phyloP scores from a whole-genome alignment of 1,140 invertebrate species.

The Drosophila eugracilis region DNA sequence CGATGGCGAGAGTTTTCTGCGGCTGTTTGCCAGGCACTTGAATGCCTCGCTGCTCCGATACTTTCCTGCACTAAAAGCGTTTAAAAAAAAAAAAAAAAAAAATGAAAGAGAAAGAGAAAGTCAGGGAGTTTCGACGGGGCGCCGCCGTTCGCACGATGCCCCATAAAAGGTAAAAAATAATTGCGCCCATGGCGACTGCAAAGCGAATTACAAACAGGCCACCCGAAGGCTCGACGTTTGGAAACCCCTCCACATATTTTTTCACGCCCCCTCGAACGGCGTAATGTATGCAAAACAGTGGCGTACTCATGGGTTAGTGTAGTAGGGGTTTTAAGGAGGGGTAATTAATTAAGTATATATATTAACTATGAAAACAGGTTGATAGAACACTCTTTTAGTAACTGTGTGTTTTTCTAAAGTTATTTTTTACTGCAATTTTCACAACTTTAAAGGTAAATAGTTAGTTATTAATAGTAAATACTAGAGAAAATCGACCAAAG shows the following conservation, averaged over 20 bases:
- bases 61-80: conserved; percentile 67
- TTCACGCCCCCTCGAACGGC: conserved; percentile 34
- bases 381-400: too few species aligned
- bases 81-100: conserved; percentile 48
- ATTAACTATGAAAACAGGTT: too few species aligned
- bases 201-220: conserved; percentile 81
- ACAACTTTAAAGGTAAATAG: too few species aligned
- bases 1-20: conserved; percentile 33
- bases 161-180: conserved; percentile 69
- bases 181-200: conserved; percentile 80
- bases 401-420: too few species aligned
- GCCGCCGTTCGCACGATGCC: conserved; percentile 31
- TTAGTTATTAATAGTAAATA: too few species aligned
- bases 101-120: conserved; percentile 2
- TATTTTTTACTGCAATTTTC: too few species aligned
- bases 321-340: background rate
- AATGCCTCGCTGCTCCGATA: conserved; percentile 38
- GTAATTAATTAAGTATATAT: too few species aligned
- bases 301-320: background rate
- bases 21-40: conserved; percentile 74
- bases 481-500: too few species aligned
- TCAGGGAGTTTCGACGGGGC: conserved; percentile 13
- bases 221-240: conserved; percentile 47
- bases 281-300: conserved; percentile 70
- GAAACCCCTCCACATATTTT: conserved; percentile 1